Evolutionary conservation across 2,797 vertebrate species (phyloP).

Genomic region (Loriculus beryllinus): DNA sequence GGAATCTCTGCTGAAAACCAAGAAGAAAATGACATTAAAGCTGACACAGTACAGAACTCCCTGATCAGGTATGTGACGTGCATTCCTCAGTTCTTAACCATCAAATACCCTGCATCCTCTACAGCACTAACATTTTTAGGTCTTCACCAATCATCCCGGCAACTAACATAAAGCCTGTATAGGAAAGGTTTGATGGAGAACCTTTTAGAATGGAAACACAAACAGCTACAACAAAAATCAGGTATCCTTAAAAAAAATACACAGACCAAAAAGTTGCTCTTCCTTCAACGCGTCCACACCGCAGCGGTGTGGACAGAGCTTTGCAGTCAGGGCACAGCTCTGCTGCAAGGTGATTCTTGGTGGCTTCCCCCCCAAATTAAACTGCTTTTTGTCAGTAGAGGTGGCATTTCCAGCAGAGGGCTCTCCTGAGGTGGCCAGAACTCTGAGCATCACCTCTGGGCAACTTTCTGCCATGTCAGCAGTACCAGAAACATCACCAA

Average conservation of each 20-base stretch:
- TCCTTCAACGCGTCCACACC: neutral
- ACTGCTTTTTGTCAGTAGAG: neutral
- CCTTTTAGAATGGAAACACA: neutral
- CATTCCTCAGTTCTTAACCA: neutral
- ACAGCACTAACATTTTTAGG: neutral
- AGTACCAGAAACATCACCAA: conserved; percentile 1
- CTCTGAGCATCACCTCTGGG: neutral
- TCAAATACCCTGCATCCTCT: neutral
- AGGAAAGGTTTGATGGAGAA: neutral
- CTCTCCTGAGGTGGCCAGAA: conserved; percentile 32
- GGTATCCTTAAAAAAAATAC: neutral
- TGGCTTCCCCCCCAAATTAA: neutral
- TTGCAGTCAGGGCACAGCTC: neutral
- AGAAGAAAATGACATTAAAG: neutral
- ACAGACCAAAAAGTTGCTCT: neutral
- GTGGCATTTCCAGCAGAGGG: conserved; percentile 50
- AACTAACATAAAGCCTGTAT: neutral
- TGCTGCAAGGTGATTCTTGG: neutral
- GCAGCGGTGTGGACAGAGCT: neutral
- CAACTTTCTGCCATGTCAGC: conserved; percentile 5
- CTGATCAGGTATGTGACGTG: neutral
- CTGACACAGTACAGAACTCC: neutral
- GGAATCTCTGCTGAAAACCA: neutral
- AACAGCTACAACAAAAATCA: neutral
- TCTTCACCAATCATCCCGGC: neutral